A percentile compares a stretch with the other conserved stretches of the same genome.
Evolutionary conservation across 64 coral and sea anemone genomes (phyloP).

Genomic region (Stichodactyla helianthus): DNA sequence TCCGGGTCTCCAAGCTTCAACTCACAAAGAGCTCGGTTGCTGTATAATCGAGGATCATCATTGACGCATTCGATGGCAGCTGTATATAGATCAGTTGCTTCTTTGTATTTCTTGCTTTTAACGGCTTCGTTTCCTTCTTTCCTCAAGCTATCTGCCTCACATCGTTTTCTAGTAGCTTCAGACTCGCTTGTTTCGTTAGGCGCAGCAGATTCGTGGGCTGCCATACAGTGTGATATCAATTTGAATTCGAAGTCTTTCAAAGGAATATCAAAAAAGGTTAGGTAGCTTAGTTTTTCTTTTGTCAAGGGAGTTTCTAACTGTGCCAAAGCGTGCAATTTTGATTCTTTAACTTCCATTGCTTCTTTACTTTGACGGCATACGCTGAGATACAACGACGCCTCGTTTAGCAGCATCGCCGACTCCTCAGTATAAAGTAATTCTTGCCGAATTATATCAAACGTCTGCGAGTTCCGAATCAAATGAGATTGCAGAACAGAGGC

Average conservation of each 20-base stretch:
- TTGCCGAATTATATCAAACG: background rate
- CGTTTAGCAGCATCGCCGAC: constrained; percentile 47
- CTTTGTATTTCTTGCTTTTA: constrained; percentile 8
- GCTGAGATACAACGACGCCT: constrained; percentile 55
- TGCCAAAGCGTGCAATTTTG: constrained; percentile 49
- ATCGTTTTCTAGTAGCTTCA: background rate
- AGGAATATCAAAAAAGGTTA: constrained; percentile 56
- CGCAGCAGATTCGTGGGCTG: background rate
- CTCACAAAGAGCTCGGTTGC: constrained; percentile 66
- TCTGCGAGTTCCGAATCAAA: background rate
- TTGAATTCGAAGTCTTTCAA: constrained; percentile 56
- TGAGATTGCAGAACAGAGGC: constrained; percentile 40
- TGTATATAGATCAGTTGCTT: constrained; percentile 43
- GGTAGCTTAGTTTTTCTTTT: constrained; percentile 1
- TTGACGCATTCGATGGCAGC: constrained; percentile 30
- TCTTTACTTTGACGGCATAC: constrained; percentile 69
- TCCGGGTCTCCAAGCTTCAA: constrained; percentile 42
- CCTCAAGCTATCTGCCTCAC: constrained; percentile 22
- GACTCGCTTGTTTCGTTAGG: background rate
- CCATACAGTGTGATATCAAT: constrained; percentile 70
- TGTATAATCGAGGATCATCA: constrained; percentile 45
- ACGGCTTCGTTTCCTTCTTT: constrained; percentile 65
- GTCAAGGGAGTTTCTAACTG: constrained; percentile 20
- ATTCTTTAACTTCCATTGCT: constrained; percentile 43
- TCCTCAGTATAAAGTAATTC: constrained; percentile 51